Base-by-base conservation (phyloP, 2,888 invertebrate species). In the Drosophila dives region DNA sequence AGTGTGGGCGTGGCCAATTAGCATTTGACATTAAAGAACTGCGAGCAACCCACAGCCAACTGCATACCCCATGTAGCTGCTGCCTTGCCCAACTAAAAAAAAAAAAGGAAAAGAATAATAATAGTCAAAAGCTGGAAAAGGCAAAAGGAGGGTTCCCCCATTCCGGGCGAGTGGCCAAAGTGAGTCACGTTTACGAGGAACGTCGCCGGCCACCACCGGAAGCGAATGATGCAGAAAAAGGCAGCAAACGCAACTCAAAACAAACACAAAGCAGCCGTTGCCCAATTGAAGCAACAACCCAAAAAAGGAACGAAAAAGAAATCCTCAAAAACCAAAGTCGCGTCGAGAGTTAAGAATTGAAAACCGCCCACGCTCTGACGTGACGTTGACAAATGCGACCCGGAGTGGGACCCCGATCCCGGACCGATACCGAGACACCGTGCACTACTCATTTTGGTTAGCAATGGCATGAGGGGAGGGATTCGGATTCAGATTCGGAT, bases 351-450 rank as follows among this genome's bases (percentile, higher is more conserved):
- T 36, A 51, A 64, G 62, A 49, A 34, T 11, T 26, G 23, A 38
- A 38, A 64, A 65, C 63, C 79, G 68, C 80, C 80, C 80, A 69
- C 77, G 64, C 64, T 60, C 49, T 72, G 72, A 64, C 72, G 73
- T 86, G 85, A 85, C 85, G 86, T 85, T 85, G 85, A 85, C 86
- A 85, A 85, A 85, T 86, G 85, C 80, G n/a, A n/a, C 56, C 69
- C 68, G 71, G 62, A 60, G 67, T 53, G 76, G 38, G 53, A 69
- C 55, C 67, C 62, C 55, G 54, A 42, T 54, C 42, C 42, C 62
- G 59, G 50, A 42, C 58, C 48, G 38, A 32, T 40, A 54, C 34
- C 7, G 29, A 38, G 23, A 34, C 38, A 49, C n/a, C 32, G 11
- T 23, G 26, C 38, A 36, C 34, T 58, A 42, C 42, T n/a, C 10